Base-by-base conservation (phyloP, 2,888 invertebrate genomes). In the Seira sanloemensis region DNA sequence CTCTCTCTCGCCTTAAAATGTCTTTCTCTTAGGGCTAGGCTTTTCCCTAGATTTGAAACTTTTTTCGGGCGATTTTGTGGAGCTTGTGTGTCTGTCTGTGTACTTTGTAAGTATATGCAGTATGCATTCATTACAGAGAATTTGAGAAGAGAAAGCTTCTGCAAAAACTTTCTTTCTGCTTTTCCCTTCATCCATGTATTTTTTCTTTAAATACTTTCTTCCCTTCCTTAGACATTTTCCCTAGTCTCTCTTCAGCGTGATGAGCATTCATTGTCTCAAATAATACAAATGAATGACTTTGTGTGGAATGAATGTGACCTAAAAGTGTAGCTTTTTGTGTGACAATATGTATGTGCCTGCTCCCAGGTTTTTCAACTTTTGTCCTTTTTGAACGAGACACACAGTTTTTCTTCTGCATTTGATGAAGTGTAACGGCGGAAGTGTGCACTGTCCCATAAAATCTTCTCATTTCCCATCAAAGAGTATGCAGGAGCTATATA, bases 371-470 rank as follows among this genome's bases (percentile, higher is more conserved):
- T 37, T 37, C 37, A 37, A 37, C 37, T 37, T 37, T 37, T 37
- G 37, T 37, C 37, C 37, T 37, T 37, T 37, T 12, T 37, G 5
- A n/a, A n/a, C n/a, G n/a, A n/a, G n/a, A n/a, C n/a, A n/a, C n/a
- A n/a, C 12, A 37, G 37, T 37, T 37, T 37, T 12, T 37, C 37
- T 78, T 77, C 71, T 71, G 62, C 71, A 78, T 54, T 78, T 78
- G 78, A 71, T 78, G 62, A 58, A 69, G 62, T 78, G 78, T 58
- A 71, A 62, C 58, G 25, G 18, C 24, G 19, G 25, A 37, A 19
- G 66, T n/a, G 18, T 72, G 71, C 78, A 80, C 16, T 75, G 62
- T 68, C n/a, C 69, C 69, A 75, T 80, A 80, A 80, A 80, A 78
- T 66, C 16, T 24, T 75, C 27, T 68, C 46, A 24, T 24, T 50